Evolutionary conservation across 2,113 vertebrate species (phyloP).

Genomic region (Psephotus haematonotus): DNA sequence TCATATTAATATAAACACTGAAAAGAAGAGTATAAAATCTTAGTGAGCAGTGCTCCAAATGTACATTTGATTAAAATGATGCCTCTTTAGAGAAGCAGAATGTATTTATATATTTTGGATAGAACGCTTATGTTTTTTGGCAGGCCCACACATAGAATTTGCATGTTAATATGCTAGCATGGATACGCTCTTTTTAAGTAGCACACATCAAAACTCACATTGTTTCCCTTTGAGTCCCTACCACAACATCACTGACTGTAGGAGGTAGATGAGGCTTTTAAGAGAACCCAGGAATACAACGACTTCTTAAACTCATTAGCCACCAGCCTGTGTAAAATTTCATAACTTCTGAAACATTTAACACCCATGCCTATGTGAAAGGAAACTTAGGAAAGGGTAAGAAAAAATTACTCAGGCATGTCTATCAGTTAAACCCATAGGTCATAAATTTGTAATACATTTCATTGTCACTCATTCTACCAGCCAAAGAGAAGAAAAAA

Average conservation of each 20-base stretch:
- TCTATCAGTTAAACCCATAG: not conserved
- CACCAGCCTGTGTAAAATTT: not conserved
- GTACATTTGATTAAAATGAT: conserved; percentile 68
- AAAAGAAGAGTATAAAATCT: conserved; percentile 61
- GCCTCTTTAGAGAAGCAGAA: conserved; percentile 51
- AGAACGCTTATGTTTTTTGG: conserved; percentile 54
- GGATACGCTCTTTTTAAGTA: conserved; percentile 52
- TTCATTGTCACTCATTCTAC: not conserved
- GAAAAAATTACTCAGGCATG: not conserved
- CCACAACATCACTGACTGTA: conserved; percentile 16
- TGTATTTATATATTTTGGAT: conserved; percentile 68
- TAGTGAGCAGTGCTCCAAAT: conserved; percentile 48
- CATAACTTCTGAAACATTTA: conserved; percentile 2
- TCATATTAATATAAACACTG: conserved; percentile 55
- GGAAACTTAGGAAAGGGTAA: not conserved
- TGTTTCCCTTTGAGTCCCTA: conserved; percentile 50
- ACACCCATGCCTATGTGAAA: not conserved
- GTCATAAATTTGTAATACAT: not conserved
- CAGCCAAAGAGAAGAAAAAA: not conserved
- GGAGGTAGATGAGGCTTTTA: conserved; percentile 50
- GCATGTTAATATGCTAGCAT: conserved; percentile 53
- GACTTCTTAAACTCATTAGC: conserved; percentile 32
- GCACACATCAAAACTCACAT: conserved; percentile 28
- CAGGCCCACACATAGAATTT: conserved; percentile 50
- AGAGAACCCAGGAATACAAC: not conserved